A percentile compares a stretch with the other conserved stretches of the same genome.
Conservation (phyloP, 2,797 vertebrate species). For the Labeo calbasu region DNA sequence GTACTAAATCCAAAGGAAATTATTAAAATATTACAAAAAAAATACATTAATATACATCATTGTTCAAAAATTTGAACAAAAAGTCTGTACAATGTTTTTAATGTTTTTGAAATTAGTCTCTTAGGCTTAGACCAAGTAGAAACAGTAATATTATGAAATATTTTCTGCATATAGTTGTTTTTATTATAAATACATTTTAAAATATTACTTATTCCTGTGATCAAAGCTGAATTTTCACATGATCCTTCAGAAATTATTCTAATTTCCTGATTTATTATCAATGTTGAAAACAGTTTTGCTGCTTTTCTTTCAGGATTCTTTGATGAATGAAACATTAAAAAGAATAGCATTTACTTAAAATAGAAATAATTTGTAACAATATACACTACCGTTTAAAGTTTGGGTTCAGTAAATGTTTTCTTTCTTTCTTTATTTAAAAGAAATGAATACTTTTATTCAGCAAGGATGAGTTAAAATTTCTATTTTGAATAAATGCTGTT, state of each 20-base stretch:
- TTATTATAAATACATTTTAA: neutral
- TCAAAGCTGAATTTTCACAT: neutral
- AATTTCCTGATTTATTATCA: neutral
- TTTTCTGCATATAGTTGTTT: neutral
- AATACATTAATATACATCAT: neutral
- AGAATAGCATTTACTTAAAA: neutral
- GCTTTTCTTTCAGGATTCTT: neutral
- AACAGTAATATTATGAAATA: neutral
- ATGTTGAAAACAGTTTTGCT: neutral
- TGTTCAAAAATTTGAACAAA: neutral
- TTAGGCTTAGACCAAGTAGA: neutral
- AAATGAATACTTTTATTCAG: no score
- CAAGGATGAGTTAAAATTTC: no score
- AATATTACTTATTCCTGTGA: neutral
- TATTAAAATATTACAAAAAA: neutral
- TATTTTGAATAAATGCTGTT: no score
- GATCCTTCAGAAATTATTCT: neutral
- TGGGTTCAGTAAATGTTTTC: no score
- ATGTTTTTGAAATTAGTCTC: no score
- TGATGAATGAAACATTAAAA: neutral
- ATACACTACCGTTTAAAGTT: no score
- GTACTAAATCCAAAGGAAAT: neutral
- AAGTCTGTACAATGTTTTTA: neutral
- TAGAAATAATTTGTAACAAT: no score
- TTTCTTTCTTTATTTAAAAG: no score